Percentiles rank a stretch among this genome's conserved stretches.
These are phyloP conservation scores for Oreochromis mossambicus DNA, from an alignment of 2,797 vertebrate species.

Conservation along the genomic window DNA sequence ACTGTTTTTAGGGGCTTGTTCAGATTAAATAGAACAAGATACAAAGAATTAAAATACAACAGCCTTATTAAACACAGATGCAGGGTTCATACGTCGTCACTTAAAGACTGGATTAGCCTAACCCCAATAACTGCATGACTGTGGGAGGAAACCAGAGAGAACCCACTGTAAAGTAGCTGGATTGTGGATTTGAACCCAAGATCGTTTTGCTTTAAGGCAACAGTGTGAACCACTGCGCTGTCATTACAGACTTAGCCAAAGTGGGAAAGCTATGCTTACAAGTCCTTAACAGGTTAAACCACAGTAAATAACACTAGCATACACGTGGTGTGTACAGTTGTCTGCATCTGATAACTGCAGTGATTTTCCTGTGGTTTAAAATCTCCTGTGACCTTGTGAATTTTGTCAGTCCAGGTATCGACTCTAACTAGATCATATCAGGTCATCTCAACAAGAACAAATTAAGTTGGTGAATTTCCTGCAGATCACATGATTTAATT, in stretches of 20 bases:
- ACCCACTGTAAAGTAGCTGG: background rate
- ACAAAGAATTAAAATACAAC: accelerated
- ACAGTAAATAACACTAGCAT: accelerated
- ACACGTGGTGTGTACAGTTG: accelerated
- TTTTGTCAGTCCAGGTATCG: accelerated
- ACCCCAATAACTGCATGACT: background rate
- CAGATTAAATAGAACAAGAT: accelerated
- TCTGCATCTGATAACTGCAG: background rate
- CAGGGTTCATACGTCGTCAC: background rate
- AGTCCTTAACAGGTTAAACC: background rate
- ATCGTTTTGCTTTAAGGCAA: background rate
- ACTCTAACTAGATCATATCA: background rate
- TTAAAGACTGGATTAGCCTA: background rate
- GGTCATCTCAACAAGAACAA: background rate
- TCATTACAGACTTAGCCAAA: accelerated
- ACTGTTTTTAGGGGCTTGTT: background rate
- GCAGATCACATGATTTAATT: background rate
- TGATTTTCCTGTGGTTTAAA: background rate
- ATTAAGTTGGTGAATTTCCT: background rate
- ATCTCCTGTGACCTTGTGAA: background rate
- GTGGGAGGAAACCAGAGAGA: background rate
- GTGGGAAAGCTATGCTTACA: background rate
- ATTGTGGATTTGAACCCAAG: accelerated
- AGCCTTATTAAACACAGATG: background rate
- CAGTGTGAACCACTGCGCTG: background rate